Base-by-base conservation (phyloP, 1,140 invertebrate species). In the Pachyrhynchus sulphureomaculatus region DNA sequence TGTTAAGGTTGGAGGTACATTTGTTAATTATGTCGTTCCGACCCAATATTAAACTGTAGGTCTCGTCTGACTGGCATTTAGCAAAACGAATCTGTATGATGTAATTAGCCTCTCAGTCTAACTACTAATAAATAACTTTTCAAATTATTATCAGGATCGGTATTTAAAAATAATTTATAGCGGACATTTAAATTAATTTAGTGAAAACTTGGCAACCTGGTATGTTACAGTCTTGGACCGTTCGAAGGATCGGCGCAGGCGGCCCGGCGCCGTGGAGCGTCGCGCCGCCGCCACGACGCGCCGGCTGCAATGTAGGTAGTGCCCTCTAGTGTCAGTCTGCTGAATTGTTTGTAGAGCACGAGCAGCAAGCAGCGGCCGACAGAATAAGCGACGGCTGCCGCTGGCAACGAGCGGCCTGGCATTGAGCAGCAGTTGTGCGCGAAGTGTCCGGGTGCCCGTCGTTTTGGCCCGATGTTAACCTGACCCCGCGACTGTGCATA, bases 401-500 rank as follows among this genome's bases (percentile, higher is more conserved):
- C 12, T 21, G 52, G 36, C 9, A 48, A 18, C 55, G 29, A 58
- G 54, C 54, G 54, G 54, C 54, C n/a, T 47, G 55, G 55, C 55
- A 33, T 58, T 24, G 55, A 55, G 57, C 47, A 60, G 49, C 49
- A 60, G 57, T 60, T 60, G 57, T 60, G 56, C 47, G 57, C 57
- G 57, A 51, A 53, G 47, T 32, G 34, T 47, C 48, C 37, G 57
- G 57, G 13, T 51, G 39, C 13, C 24, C 44, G 20, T 51, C 41
- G 47, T 51, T 60, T 60, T 49, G 57, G 57, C 57, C 57, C 57
- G 49, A 60, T 60, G 57, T 60, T 60, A 52, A 60, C 57, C 57
- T 60, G 57, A 60, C 57, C 48, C 57, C 48, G 49, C 48, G 39
- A 60, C 57, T 60, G 47, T 60, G 57, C 57, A 54, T 54, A 54